Percentiles rank a stretch among this genome's conserved stretches.
Conservation (phyloP, 1,140 invertebrate genomes). For the Diuraphis noxia region DNA sequence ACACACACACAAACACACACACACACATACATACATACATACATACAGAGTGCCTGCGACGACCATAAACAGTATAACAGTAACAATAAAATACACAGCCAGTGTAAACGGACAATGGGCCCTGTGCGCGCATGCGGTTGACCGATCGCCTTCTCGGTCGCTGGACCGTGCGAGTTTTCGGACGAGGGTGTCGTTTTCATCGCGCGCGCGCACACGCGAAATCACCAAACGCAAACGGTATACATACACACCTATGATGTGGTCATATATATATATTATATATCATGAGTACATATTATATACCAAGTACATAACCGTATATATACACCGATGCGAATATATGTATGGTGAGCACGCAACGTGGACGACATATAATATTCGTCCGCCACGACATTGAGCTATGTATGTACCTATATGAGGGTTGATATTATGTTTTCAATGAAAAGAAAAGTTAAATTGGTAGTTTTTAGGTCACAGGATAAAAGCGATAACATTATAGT, state of each 20-base stretch:
- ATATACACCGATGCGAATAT: background rate
- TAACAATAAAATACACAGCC: background rate
- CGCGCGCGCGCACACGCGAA: background rate
- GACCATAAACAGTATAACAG: background rate
- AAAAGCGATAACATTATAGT: too few relatives aligned
- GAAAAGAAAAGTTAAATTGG: too few relatives aligned
- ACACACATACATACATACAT: background rate
- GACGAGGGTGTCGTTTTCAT: slow-evolving; percentile 21
- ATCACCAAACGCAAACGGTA: background rate
- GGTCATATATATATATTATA: background rate
- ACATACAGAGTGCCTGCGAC: background rate
- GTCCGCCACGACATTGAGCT: background rate
- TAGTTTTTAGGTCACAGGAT: too few relatives aligned
- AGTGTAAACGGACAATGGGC: slow-evolving; percentile 34
- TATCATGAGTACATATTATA: too few relatives aligned
- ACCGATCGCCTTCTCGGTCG: slow-evolving; percentile 13
- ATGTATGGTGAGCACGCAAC: background rate
- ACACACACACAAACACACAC: background rate
- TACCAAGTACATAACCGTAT: too few relatives aligned
- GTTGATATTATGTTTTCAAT: too few relatives aligned
- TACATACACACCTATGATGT: background rate
- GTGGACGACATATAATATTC: background rate
- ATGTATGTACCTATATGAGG: too few relatives aligned
- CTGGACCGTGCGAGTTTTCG: slow-evolving; percentile 39
- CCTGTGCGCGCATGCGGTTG: slow-evolving; percentile 27